Conservation (phyloP, 2,113 vertebrate species). For the Zosterops hypoxanthus region DNA sequence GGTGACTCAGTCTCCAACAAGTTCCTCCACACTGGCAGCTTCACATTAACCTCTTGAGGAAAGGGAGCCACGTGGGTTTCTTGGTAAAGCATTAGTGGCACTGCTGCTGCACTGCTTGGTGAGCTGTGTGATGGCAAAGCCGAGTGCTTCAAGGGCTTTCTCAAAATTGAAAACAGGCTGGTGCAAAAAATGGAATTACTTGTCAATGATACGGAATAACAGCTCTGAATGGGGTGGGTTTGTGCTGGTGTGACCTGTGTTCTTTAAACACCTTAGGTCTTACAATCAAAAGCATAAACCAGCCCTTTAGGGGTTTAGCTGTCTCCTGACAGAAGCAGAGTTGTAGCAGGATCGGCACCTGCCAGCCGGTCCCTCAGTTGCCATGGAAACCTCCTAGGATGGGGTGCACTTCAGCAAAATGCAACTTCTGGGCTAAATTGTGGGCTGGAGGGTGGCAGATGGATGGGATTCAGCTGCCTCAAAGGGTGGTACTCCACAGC, state of each 20-base stretch:
- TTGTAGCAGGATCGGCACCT: neutral
- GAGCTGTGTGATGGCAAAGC: neutral
- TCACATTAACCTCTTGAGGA: neutral
- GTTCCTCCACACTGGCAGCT: neutral
- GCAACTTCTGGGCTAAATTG: neutral
- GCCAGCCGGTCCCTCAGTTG: neutral
- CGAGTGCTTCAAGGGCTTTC: neutral
- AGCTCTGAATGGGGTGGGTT: neutral
- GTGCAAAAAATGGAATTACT: neutral
- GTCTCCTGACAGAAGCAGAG: neutral
- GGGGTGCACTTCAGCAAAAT: neutral
- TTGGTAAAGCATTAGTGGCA: neutral
- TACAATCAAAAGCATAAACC: neutral
- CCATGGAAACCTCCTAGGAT: neutral
- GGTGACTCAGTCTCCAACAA: neutral
- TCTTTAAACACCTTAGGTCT: neutral
- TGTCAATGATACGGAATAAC: rapidly evolving
- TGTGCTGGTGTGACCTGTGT: neutral
- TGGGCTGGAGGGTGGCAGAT: neutral
- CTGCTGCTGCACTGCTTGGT: neutral
- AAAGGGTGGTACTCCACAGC: neutral
- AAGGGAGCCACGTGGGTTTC: neutral
- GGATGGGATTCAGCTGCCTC: neutral
- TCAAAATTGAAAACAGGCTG: neutral
- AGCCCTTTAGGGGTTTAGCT: neutral